Evolutionary conservation across 2,797 vertebrate species (phyloP).

Genomic region (Poecilia velifera): DNA sequence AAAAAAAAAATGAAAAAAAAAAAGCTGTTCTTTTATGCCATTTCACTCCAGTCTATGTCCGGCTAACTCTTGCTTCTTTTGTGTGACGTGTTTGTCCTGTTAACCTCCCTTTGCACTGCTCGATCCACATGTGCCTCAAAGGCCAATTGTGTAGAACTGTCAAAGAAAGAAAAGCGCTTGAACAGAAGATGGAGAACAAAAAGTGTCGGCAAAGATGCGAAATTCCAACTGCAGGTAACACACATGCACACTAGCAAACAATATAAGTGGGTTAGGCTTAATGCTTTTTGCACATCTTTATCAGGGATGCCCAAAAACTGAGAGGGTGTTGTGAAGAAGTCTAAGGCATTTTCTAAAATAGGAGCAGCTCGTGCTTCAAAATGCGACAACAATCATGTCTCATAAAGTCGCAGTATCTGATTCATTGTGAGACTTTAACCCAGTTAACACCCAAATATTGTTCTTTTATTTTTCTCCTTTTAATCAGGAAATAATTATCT

Average conservation of each 20-base stretch:
- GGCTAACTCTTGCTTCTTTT: constrained; percentile 48
- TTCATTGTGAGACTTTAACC: not conserved
- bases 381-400: not conserved
- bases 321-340: not conserved
- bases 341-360: not conserved
- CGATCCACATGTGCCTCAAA: constrained; percentile 87
- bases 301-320: too few species aligned
- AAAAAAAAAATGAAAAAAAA: too few species aligned
- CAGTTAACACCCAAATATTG: not conserved
- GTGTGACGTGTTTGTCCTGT: constrained; percentile 67
- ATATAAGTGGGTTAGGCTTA: not conserved
- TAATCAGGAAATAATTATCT: not conserved
- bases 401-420: not conserved
- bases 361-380: not conserved
- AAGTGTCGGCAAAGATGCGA: constrained; percentile 99
- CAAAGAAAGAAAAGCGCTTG: constrained; percentile 99
- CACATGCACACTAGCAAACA: constrained; percentile 22
- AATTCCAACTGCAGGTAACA: constrained; percentile 98
- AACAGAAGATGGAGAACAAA: constrained; percentile 99
- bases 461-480: not conserved
- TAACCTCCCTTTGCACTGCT: constrained; percentile 78
- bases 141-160: constrained; percentile 99
- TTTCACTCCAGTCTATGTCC: constrained; percentile 59
- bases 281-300: too few species aligned
- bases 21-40: constrained; percentile 32